Percentiles rank a stretch among this genome's conserved stretches.
phyloP scores from a whole-genome alignment of 1,140 invertebrate genomes.

The Chironomus striatipennis region DNA sequence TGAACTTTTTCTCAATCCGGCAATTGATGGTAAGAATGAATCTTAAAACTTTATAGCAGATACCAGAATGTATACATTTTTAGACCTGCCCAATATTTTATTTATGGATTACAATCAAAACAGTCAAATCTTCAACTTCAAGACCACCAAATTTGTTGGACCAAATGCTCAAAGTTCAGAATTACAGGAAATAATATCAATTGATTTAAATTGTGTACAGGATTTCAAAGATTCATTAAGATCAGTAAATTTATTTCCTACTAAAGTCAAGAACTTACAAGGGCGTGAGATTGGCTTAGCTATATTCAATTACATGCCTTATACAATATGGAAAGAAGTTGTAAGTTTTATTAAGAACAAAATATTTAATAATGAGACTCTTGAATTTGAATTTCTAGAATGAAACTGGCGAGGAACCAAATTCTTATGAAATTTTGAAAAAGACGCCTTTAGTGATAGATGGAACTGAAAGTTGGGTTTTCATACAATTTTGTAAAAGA shows the following conservation, averaged over 20 bases:
- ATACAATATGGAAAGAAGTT: constrained; percentile 30
- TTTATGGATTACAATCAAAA: neutral
- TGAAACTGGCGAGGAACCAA: neutral
- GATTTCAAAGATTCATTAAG: constrained; percentile 15
- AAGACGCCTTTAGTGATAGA: constrained; percentile 27
- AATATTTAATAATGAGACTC: neutral
- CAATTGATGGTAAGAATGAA: neutral
- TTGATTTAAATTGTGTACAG: neutral
- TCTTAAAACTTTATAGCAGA: neutral
- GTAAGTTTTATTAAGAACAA: neutral
- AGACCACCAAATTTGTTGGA: constrained; percentile 26
- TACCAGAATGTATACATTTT: neutral
- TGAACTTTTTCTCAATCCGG: neutral
- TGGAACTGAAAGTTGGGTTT: constrained; percentile 40
- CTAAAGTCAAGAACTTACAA: constrained; percentile 30
- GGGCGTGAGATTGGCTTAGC: constrained; percentile 29
- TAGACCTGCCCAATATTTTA: constrained; percentile 24
- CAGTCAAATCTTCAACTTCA: constrained; percentile 19
- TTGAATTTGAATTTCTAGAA: neutral
- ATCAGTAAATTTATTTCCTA: constrained; percentile 29
- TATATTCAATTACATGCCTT: constrained; percentile 32
- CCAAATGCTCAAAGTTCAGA: neutral
- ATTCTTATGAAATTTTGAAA: neutral
- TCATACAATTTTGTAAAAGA: constrained; percentile 32
- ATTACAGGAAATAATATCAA: neutral